Evolutionary conservation across 1,140 invertebrate species (phyloP), one percentile per base, ranked within the genome.

Genomic region (Pseudomyrmex gracilis): DNA sequence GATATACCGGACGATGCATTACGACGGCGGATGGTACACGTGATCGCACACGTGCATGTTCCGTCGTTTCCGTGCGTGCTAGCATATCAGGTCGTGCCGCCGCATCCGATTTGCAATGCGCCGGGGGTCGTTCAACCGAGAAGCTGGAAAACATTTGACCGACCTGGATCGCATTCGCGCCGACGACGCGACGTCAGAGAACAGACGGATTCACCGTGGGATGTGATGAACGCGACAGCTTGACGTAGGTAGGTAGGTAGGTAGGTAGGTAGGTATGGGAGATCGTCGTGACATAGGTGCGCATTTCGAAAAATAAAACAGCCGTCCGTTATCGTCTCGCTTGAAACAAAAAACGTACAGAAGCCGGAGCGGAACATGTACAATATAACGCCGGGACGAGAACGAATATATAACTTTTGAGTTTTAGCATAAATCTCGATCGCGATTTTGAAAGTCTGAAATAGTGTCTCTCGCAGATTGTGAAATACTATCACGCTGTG

Each of bases 111-210:
- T 60, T 76, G 64, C 24, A 77, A 45, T 47, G 43, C 43, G 5
- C 1, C 34, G 34, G 34, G 12, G 64, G 55, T 73, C 73, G 61
- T 84, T 85, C 57, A 58, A 73, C 60, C 55, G 83, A 43, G 66
- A 34, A 34, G 45, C 34, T 12, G 67, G 24, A 63, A 73, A 85
- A 80, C 47, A 80, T 67, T 80, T 85, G 83, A 73, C 68, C 68
- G 45, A 53, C n/a, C 58, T 34, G 13, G 13, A 73, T 49, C 45
- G 67, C 58, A 47, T 17, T 13, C 45, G 20, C 63, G 24, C 49
- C 43, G 53, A 57, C 22, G n/a, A 10, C 51, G 15, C 34, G 34
- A 34, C 34, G 34, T 34, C 34, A 34, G 34, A 34, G 17, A 61
- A 20, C 63, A 57, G 80, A 76, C 84, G 57, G 76, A 64, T 66